Evolutionary conservation across 2,113 vertebrate species (phyloP).

Genomic region (Gymnorhina tibicen): DNA sequence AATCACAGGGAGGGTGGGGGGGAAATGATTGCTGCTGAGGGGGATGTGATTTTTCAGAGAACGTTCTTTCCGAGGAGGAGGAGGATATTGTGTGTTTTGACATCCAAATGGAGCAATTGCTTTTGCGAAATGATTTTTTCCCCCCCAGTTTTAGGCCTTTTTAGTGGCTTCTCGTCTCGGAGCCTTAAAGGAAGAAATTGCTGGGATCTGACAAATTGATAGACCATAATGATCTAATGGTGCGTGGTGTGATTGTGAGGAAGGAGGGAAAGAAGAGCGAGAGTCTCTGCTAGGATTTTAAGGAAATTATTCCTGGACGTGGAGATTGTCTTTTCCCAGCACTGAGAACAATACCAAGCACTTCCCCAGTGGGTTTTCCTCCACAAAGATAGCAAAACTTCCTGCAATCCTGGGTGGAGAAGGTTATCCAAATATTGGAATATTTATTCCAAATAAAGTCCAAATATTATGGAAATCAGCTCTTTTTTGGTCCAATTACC

Average conservation of each 20-base stretch:
- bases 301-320: neutral
- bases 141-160: slow-evolving; percentile 19
- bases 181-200: neutral
- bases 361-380: neutral
- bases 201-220: slow-evolving; percentile 46
- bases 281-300: neutral
- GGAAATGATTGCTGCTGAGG: neutral
- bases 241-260: neutral
- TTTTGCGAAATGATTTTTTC: slow-evolving; percentile 24
- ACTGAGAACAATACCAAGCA: neutral
- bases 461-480: neutral
- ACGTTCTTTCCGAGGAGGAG: neutral
- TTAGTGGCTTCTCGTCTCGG: neutral
- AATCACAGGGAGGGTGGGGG: neutral
- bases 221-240: slow-evolving; percentile 41
- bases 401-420: neutral
- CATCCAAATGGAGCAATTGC: slow-evolving; percentile 52
- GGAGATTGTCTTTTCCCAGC: neutral
- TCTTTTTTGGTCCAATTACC: neutral
- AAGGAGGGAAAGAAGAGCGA: neutral
- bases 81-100: slow-evolving; percentile 58
- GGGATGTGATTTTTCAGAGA: neutral
- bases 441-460: neutral
- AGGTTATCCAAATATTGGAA: neutral
- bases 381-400: neutral